phyloP scores from a whole-genome alignment of 2,888 invertebrate species.

The Heliconius sara region DNA sequence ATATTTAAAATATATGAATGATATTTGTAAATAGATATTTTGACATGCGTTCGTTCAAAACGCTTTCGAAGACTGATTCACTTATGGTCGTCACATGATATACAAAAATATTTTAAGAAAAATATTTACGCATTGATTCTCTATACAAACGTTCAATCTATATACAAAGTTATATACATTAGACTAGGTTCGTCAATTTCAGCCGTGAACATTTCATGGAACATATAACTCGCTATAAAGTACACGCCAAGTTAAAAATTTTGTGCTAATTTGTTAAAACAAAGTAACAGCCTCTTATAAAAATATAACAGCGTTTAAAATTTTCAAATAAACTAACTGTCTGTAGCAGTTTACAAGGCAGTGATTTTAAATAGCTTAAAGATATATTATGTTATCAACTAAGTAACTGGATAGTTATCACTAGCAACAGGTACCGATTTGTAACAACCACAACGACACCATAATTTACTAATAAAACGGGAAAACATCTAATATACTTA shows the following conservation, averaged over 20 bases:
- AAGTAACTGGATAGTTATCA: conserved; percentile 23
- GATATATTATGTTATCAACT: neutral
- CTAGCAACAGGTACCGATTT: conserved; percentile 41
- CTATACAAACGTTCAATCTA: conserved; percentile 72
- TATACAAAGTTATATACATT: conserved; percentile 73
- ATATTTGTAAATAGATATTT: conserved; percentile 34
- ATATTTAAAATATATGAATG: conserved; percentile 33
- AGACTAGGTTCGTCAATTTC: conserved; percentile 47
- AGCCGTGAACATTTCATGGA: neutral
- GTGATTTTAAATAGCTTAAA: conserved; percentile 34
- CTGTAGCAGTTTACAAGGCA: conserved; percentile 35
- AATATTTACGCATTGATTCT: conserved; percentile 71
- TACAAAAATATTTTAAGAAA: conserved; percentile 80
- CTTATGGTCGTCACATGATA: conserved; percentile 55
- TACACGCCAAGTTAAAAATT: conserved; percentile 11
- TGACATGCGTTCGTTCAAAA: conserved; percentile 22
- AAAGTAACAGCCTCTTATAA: conserved; percentile 11
- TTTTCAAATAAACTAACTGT: conserved; percentile 26
- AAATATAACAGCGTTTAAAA: conserved; percentile 10
- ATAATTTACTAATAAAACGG: conserved; percentile 33
- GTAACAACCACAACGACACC: conserved; percentile 37
- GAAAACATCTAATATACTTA: conserved; percentile 27
- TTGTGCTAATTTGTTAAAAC: conserved; percentile 35
- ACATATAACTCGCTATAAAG: neutral
- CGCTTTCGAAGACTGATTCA: conserved; percentile 25